Evolutionary conservation across 2,797 vertebrate species (phyloP).

Genomic region (Iguana delicatissima): DNA sequence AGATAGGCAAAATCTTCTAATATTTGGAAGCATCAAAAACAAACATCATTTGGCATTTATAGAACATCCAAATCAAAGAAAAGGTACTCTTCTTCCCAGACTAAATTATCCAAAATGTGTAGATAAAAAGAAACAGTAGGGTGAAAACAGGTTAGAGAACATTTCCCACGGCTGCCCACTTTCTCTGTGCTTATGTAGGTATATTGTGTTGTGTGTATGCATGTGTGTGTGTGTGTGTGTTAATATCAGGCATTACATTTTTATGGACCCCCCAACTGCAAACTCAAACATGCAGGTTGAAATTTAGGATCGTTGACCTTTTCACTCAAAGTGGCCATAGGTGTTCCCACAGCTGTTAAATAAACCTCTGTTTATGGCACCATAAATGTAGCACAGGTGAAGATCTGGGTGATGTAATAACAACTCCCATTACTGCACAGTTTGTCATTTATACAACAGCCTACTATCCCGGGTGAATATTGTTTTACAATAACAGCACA

Average conservation of each 20-base stretch:
- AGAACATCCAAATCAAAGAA: not conserved
- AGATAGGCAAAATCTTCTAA: not conserved
- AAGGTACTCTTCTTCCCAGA: not conserved
- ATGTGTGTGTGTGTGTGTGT: constrained; percentile 28
- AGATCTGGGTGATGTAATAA: constrained; percentile 79
- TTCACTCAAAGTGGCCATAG: constrained; percentile 68
- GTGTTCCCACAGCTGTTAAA: constrained; percentile 80
- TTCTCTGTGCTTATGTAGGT: not conserved
- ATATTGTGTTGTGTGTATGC: constrained; percentile 23
- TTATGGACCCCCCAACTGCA: constrained; percentile 56
- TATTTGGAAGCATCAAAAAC: not conserved
- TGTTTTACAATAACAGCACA: constrained; percentile 86
- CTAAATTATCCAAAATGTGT: accelerated
- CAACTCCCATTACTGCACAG: constrained; percentile 77
- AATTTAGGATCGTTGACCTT: constrained; percentile 73
- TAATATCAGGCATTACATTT: constrained; percentile 51
- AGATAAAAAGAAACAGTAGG: not conserved
- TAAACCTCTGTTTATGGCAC: constrained; percentile 76
- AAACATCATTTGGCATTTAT: not conserved
- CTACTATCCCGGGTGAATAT: constrained; percentile 80
- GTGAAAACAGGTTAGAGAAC: not conserved
- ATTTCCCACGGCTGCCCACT: not conserved
- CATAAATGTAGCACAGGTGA: constrained; percentile 80
- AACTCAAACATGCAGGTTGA: constrained; percentile 58
- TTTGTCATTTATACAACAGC: constrained; percentile 85